Evolutionary conservation across 2,797 vertebrate species (phyloP).

Genomic region (Peromyscus melanophrys): DNA sequence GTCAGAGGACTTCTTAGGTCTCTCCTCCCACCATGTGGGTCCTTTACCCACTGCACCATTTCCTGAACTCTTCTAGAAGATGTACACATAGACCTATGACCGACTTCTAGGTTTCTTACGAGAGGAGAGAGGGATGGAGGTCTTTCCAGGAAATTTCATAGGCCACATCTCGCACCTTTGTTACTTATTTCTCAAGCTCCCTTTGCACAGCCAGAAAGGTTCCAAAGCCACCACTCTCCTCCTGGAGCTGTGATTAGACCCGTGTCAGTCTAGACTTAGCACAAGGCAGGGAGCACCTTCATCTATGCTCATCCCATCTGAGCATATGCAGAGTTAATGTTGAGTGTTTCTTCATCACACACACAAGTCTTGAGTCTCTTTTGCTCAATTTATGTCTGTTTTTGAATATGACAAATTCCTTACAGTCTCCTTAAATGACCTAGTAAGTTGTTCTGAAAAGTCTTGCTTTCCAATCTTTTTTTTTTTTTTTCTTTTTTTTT

Average conservation of each 20-base stretch:
- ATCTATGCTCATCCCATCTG: not conserved
- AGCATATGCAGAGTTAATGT: not conserved
- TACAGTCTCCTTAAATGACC: not conserved
- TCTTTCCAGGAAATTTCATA: not conserved
- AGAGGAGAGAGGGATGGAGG: not conserved
- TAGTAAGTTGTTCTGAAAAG: not conserved
- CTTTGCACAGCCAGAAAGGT: constrained; percentile 1
- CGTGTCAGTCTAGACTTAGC: not conserved
- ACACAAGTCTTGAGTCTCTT: not conserved
- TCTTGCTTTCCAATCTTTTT: not conserved
- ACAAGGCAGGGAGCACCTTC: not conserved
- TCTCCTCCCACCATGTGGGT: not conserved
- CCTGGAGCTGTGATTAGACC: not conserved
- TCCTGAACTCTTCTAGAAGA: not conserved
- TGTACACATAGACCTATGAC: not conserved
- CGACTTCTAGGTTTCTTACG: not conserved
- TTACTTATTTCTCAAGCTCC: not conserved
- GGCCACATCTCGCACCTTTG: not conserved
- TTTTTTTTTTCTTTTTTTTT: no score
- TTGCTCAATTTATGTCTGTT: not conserved
- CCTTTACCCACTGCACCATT: not conserved
- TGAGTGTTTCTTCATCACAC: not conserved
- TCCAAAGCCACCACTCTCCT: not conserved
- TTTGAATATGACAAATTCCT: not conserved
- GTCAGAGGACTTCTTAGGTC: not conserved